These are phyloP conservation scores for Caenorhabditis sinica DNA, from an alignment of 2,888 invertebrate species.

Conservation along the genomic window DNA sequence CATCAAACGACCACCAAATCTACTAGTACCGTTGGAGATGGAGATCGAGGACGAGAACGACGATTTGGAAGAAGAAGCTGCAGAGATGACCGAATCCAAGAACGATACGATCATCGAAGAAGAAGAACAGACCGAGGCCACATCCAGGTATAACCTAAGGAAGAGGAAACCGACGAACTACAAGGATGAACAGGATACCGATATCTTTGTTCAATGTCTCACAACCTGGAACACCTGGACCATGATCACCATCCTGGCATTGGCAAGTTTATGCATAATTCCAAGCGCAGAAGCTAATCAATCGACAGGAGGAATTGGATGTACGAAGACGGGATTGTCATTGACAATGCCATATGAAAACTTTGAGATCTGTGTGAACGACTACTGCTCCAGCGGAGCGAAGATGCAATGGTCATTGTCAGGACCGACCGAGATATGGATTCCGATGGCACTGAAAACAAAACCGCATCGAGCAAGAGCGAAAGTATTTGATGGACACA, in stretches of 20 bases:
- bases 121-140: neutral
- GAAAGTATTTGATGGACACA: neutral
- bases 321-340: neutral
- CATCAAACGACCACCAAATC: slow-evolving; percentile 24
- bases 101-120: neutral
- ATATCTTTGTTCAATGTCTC: neutral
- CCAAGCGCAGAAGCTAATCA: neutral
- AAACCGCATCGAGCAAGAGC: neutral
- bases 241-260: neutral
- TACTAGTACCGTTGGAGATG: slow-evolving; percentile 36
- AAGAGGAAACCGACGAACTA: slow-evolving; percentile 11
- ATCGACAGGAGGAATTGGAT: neutral
- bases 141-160: slow-evolving; percentile 14
- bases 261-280: neutral
- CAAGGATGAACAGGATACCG: slow-evolving; percentile 5
- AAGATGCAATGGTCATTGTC: neutral
- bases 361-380: slow-evolving; percentile 2
- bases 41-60: neutral
- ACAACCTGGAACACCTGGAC: neutral
- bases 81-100: neutral
- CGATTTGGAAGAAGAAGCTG: neutral
- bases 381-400: neutral
- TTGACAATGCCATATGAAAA: neutral
- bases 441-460: neutral
- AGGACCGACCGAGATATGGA: neutral